Evolutionary conservation across 2,113 vertebrate genomes (phyloP).

Genomic region (Mobula hypostoma): DNA sequence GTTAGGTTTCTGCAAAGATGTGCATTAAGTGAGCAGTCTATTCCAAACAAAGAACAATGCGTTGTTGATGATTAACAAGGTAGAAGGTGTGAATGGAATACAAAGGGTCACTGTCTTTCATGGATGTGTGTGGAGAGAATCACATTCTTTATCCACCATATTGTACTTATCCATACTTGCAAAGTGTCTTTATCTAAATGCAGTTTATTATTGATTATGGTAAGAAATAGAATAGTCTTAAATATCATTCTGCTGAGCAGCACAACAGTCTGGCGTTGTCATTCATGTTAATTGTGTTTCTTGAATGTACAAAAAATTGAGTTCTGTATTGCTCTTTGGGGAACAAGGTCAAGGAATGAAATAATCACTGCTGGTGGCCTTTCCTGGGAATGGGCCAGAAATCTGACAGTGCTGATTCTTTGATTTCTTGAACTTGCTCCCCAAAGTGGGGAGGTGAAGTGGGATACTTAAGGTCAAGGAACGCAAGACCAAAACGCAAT

Average conservation of each 20-base stretch:
- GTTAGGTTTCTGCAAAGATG: not conserved
- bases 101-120: not conserved
- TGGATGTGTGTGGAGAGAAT: not conserved
- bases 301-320: not conserved
- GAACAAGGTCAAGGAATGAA: not conserved
- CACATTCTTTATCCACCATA: not conserved
- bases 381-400: no score
- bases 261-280: not conserved
- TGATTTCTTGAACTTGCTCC: no score
- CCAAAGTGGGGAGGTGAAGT: no score
- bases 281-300: not conserved
- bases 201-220: not conserved
- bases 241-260: not conserved
- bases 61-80: not conserved
- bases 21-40: slow-evolving; percentile 12
- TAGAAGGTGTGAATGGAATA: not conserved
- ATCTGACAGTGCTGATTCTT: no score
- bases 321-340: not conserved
- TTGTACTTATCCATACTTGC: not conserved
- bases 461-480: no score
- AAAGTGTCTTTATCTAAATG: not conserved
- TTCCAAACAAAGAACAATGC: not conserved
- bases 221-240: not conserved
- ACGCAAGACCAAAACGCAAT: no score
- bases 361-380: not conserved